phyloP scores from a whole-genome alignment of 2,888 invertebrate species.

The Stenolophus ochropezus region DNA sequence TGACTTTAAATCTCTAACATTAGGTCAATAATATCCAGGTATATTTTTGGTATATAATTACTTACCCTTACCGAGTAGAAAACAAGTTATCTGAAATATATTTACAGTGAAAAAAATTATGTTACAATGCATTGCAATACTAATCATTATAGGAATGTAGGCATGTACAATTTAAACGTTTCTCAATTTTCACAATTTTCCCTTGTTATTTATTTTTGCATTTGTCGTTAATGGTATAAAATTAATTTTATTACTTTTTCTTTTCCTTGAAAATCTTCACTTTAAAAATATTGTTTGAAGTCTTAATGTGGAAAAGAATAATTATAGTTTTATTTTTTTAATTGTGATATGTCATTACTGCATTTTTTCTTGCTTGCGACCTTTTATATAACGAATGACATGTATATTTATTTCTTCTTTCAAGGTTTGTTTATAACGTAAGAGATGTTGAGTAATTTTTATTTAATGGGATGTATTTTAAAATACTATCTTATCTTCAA shows the following conservation, averaged over 20 bases:
- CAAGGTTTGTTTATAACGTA: conserved; percentile 44
- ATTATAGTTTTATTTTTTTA: conserved; percentile 27
- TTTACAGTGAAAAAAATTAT: too few relatives aligned
- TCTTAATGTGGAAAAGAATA: background rate
- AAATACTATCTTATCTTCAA: conserved; percentile 29
- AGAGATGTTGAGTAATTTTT: conserved; percentile 4
- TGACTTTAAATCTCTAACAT: too few relatives aligned
- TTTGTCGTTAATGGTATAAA: background rate
- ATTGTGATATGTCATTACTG: conserved; percentile 13
- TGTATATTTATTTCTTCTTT: conserved; percentile 36
- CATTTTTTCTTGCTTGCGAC: background rate
- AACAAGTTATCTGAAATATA: too few relatives aligned
- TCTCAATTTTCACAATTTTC: too few relatives aligned
- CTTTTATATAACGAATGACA: conserved; percentile 36
- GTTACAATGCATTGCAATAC: too few relatives aligned
- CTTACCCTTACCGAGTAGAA: too few relatives aligned
- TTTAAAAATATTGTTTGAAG: background rate
- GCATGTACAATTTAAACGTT: too few relatives aligned
- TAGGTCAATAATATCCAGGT: too few relatives aligned
- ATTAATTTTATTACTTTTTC: background rate
- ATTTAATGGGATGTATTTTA: conserved; percentile 16
- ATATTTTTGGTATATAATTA: too few relatives aligned
- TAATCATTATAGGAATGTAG: too few relatives aligned
- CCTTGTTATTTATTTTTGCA: background rate
- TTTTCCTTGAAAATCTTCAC: background rate